Evolutionary conservation across 2,797 vertebrate species (phyloP).

Genomic region (Enteromius argenteus): DNA sequence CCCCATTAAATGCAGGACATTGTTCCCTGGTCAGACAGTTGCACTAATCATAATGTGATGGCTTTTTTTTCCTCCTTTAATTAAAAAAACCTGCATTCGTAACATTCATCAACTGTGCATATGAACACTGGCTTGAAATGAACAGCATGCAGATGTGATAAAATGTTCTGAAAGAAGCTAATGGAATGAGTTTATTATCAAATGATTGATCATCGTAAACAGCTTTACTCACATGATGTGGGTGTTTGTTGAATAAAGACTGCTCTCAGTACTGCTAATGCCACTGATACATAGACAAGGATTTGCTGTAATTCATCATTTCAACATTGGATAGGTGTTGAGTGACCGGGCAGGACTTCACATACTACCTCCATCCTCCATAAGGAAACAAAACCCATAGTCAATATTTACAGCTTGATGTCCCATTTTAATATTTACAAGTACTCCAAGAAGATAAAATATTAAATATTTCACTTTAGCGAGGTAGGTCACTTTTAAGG

Average conservation of each 20-base stretch:
- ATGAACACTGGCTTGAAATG: not conserved
- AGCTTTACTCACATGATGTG: not conserved
- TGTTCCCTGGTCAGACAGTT: not conserved
- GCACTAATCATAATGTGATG: not conserved
- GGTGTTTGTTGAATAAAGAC: not conserved
- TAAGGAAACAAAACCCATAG: not conserved
- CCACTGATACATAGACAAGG: not conserved
- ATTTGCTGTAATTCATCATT: conserved; percentile 1
- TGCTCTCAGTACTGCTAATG: not conserved
- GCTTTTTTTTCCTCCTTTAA: not conserved
- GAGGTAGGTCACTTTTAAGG: conserved; percentile 33
- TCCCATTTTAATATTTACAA: conserved; percentile 4
- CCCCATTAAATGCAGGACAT: not conserved
- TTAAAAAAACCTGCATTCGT: not conserved
- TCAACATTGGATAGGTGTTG: conserved; percentile 4
- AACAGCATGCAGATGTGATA: not conserved
- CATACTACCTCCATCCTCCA: not conserved
- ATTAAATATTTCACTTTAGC: not conserved
- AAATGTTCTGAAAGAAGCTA: not conserved
- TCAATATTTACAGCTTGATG: not conserved
- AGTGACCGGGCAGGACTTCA: not conserved
- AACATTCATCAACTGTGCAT: not conserved
- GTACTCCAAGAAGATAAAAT: not conserved
- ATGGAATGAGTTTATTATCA: not conserved
- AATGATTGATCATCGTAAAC: not conserved